phyloP scores from a whole-genome alignment of 2,797 vertebrate species.

The Halcyon badia region DNA sequence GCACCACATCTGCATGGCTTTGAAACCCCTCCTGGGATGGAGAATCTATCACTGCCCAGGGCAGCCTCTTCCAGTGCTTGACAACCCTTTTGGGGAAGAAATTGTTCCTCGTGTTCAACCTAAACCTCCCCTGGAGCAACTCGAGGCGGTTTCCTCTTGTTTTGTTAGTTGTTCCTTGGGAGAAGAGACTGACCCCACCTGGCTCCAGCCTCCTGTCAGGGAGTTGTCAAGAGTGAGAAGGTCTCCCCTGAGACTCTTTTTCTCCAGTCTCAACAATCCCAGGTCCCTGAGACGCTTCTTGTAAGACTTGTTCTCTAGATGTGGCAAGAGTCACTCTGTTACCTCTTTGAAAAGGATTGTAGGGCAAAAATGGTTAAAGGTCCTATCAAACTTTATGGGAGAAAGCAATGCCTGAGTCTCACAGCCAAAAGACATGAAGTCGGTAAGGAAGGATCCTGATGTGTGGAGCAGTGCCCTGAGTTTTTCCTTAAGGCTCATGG shows the following conservation, averaged over 20 bases:
- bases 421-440: background rate
- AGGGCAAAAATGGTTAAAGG: background rate
- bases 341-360: background rate
- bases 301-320: background rate
- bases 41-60: background rate
- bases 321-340: fast-evolving
- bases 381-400: background rate
- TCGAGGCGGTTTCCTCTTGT: background rate
- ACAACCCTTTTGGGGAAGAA: background rate
- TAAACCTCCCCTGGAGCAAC: background rate
- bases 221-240: background rate
- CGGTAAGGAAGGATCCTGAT: background rate
- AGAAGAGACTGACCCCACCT: background rate
- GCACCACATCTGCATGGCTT: background rate
- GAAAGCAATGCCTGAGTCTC: background rate
- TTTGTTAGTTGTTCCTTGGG: background rate
- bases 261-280: background rate
- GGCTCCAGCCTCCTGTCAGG: background rate
- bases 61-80: background rate
- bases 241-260: background rate
- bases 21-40: background rate
- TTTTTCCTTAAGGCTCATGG: fast-evolving
- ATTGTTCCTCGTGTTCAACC: background rate
- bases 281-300: background rate
- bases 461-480: background rate